Conservation (phyloP, 2,797 vertebrate species). For the Acestrorhynchus altus region DNA sequence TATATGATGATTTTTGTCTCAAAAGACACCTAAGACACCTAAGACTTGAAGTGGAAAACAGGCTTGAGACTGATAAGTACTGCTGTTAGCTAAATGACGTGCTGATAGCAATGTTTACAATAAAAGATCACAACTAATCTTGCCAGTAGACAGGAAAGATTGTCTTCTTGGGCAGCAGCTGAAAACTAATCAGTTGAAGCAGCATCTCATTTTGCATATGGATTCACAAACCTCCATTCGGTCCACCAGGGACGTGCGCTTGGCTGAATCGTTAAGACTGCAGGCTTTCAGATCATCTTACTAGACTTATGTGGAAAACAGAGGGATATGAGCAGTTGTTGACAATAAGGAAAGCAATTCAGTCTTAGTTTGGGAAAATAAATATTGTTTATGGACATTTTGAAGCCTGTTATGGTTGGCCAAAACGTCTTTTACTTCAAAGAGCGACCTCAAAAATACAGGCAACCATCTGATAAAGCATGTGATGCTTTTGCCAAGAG, state of each 20-base stretch:
- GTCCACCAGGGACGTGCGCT: slow-evolving; percentile 42
- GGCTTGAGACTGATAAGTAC: slow-evolving; percentile 52
- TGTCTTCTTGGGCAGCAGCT: slow-evolving; percentile 45
- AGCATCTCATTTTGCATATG: slow-evolving; percentile 52
- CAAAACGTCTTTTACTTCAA: neutral
- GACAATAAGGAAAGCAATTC: slow-evolving; percentile 40
- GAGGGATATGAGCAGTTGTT: slow-evolving; percentile 38
- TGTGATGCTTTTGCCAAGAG: slow-evolving; percentile 9
- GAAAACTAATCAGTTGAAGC: slow-evolving; percentile 49
- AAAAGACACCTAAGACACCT: neutral
- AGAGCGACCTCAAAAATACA: neutral
- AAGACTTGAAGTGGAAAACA: slow-evolving; percentile 11
- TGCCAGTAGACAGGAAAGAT: slow-evolving; percentile 49
- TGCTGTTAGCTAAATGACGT: slow-evolving; percentile 47
- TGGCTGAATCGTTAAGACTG: slow-evolving; percentile 51
- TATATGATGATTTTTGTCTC: too few species aligned
- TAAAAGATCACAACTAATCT: slow-evolving; percentile 53
- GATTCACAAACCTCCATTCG: slow-evolving; percentile 43
- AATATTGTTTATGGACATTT: neutral
- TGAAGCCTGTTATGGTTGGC: neutral
- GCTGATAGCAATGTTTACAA: slow-evolving; percentile 52
- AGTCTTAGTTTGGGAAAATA: slow-evolving; percentile 6
- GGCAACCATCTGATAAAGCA: neutral
- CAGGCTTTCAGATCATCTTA: slow-evolving; percentile 39
- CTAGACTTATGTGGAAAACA: slow-evolving; percentile 42